Evolutionary conservation across 2,113 vertebrate species (phyloP).

Genomic region (Macquaria ambigua): DNA sequence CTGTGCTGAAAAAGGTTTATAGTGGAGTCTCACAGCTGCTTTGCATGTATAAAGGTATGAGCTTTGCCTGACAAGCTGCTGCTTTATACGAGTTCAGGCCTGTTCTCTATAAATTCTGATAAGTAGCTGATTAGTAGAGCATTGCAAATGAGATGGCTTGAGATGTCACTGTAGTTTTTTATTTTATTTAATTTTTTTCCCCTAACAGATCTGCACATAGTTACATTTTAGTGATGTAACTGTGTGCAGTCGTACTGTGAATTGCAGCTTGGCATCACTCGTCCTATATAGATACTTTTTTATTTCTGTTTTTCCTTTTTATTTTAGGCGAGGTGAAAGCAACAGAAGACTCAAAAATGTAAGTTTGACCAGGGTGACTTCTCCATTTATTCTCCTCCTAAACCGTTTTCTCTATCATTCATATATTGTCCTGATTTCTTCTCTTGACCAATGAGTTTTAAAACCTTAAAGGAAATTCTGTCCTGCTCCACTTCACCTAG

Average conservation of each 20-base stretch:
- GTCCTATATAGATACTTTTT: neutral
- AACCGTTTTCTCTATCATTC: neutral
- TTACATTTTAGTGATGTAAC: neutral
- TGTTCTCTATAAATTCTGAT: conserved; percentile 44
- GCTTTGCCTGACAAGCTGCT: conserved; percentile 28
- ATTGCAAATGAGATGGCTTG: conserved; percentile 56
- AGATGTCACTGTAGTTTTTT: conserved; percentile 8
- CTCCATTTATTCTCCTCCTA: neutral
- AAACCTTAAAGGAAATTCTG: neutral
- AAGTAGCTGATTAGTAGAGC: conserved; percentile 46
- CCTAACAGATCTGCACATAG: neutral
- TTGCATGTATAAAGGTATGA: conserved; percentile 62
- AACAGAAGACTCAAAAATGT: conserved; percentile 97
- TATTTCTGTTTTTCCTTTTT: conserved; percentile 40
- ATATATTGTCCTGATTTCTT: neutral
- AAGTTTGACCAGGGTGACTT: conserved; percentile 77
- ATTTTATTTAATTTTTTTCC: neutral
- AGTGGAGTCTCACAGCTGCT: conserved; percentile 39
- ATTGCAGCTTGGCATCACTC: neutral
- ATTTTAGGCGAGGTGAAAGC: conserved; percentile 90
- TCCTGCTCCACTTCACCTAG: neutral
- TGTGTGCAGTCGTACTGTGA: neutral
- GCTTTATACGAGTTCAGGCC: conserved; percentile 13
- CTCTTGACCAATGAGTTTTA: neutral
- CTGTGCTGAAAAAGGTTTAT: conserved; percentile 16